These are phyloP conservation scores for Alethe castanea DNA, from an alignment of 2,113 vertebrate genomes.

Conservation along the genomic window DNA sequence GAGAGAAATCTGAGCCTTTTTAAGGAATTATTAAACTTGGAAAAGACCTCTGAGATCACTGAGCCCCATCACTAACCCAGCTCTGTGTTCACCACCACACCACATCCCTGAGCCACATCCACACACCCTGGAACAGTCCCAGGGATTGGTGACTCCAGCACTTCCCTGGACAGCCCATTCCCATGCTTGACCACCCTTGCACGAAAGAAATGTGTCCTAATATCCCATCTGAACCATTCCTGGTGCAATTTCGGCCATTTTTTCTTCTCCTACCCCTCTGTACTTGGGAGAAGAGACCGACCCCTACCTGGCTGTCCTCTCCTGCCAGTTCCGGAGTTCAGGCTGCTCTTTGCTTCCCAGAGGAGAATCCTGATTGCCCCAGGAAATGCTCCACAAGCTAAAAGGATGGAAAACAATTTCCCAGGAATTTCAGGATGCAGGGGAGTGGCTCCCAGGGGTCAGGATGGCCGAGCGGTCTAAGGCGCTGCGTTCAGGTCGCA, in stretches of 20 bases:
- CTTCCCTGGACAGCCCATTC: background rate
- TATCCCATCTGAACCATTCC: background rate
- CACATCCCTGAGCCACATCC: background rate
- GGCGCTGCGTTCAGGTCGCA: constrained; percentile 77
- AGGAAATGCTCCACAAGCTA: background rate
- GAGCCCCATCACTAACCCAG: background rate
- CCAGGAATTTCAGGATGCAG: background rate
- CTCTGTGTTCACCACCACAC: background rate
- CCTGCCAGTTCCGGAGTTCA: accelerated
- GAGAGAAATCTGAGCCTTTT: background rate
- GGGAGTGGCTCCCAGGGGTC: accelerated
- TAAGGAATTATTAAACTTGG: background rate
- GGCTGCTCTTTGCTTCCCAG: background rate
- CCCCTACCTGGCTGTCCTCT: too few species aligned
- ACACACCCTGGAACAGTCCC: background rate
- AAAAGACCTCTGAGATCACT: background rate
- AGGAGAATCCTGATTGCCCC: background rate
- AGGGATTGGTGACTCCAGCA: background rate
- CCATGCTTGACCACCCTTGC: background rate
- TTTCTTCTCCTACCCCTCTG: background rate
- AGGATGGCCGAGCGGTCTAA: constrained; percentile 81
- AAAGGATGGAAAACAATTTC: background rate
- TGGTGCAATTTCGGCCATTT: accelerated
- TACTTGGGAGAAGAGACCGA: accelerated
- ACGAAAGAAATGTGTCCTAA: background rate